A percentile compares a stretch with the other conserved stretches of the same genome.
phyloP scores from a whole-genome alignment of 2,888 invertebrate genomes.

The Ormyrus pomaceus region DNA sequence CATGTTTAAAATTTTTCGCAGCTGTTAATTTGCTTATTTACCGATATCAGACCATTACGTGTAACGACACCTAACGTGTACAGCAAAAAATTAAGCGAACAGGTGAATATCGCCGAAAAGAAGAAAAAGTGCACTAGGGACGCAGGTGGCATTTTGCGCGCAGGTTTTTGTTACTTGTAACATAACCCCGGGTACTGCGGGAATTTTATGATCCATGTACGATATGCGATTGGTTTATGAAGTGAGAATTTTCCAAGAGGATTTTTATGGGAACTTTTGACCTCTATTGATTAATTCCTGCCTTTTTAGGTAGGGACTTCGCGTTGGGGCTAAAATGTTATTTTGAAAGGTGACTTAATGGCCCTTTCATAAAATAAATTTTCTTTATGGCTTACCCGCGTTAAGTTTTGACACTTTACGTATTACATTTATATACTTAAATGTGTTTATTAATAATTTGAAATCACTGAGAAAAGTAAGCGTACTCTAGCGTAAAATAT shows the following conservation, averaged over 20 bases:
- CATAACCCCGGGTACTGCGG: background rate
- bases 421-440: background rate
- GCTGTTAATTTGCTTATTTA: too few species aligned
- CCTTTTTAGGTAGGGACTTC: background rate
- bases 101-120: background rate
- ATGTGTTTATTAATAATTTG: background rate
- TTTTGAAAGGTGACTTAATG: background rate
- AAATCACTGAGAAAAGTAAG: too few species aligned
- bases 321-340: background rate
- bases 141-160: background rate
- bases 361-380: background rate
- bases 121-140: background rate
- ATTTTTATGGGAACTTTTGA: slow-evolving; percentile 15
- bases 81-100: too few species aligned
- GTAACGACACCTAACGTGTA: too few species aligned
- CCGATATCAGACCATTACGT: too few species aligned
- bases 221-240: slow-evolving; percentile 13
- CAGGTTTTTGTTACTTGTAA: background rate
- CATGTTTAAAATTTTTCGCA: background rate
- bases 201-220: slow-evolving; percentile 15
- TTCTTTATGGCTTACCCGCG: background rate
- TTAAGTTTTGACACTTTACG: background rate
- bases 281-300: slow-evolving; percentile 16
- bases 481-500: too few species aligned
- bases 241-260: slow-evolving; percentile 4